Evolutionary conservation across 2,888 invertebrate species (phyloP).

Genomic region (Machimus atricapillus): DNA sequence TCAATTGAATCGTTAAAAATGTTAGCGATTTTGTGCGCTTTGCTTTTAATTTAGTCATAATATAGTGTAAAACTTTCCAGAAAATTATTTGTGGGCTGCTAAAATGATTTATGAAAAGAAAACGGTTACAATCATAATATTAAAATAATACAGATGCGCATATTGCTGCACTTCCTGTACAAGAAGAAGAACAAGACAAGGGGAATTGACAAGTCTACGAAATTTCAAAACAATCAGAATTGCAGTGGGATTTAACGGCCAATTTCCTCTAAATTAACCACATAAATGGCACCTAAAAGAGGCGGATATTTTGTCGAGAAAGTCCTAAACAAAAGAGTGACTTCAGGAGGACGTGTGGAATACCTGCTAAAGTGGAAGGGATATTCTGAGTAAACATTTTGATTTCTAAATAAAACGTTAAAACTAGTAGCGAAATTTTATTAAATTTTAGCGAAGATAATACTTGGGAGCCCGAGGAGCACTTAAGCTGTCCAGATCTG

Average conservation of each 20-base stretch:
- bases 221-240: not conserved
- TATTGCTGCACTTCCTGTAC: not conserved
- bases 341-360: constrained; percentile 74
- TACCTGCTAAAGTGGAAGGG: constrained; percentile 81
- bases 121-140: not conserved
- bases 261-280: not conserved
- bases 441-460: constrained; percentile 74
- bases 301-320: constrained; percentile 87
- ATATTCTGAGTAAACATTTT: constrained; percentile 70
- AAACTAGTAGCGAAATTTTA: not conserved
- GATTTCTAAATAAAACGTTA: not conserved
- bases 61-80: not conserved
- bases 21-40: not conserved
- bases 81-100: not conserved
- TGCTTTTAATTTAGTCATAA: not conserved
- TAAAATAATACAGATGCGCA: not conserved
- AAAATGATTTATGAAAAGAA: not conserved
- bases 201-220: not conserved
- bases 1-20: not conserved
- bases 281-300: constrained; percentile 39
- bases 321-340: constrained; percentile 80
- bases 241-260: not conserved
- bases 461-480: constrained; percentile 96
- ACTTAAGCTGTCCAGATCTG: constrained; percentile 88
- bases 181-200: not conserved